Percentiles rank a stretch among this genome's conserved stretches.
Conservation (phyloP, 2,888 invertebrate species). For the Caenorhabditis zanzibari region DNA sequence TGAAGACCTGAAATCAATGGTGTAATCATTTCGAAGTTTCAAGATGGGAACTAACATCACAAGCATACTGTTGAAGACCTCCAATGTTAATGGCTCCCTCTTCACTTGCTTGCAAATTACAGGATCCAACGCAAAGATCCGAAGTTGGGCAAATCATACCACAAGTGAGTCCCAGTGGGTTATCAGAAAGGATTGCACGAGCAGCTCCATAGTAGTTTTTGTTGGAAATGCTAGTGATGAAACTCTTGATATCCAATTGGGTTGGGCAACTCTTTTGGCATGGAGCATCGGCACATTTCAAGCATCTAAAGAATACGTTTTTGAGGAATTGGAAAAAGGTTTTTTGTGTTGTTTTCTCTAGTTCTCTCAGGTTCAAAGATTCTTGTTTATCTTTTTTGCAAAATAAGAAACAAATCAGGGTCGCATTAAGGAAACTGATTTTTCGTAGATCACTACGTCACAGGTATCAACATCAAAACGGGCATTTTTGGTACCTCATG, state of each 20-base stretch:
- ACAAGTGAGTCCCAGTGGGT: conserved; percentile 95
- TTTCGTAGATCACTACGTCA: conserved; percentile 57
- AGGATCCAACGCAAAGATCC: conserved; percentile 97
- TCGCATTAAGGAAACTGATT: conserved; percentile 15
- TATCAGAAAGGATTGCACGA: conserved; percentile 96
- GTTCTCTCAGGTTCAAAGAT: neutral
- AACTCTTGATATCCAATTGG: conserved; percentile 96
- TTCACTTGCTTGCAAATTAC: conserved; percentile 92
- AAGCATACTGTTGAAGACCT: conserved; percentile 97
- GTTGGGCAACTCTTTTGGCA: conserved; percentile 97
- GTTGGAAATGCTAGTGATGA: conserved; percentile 96
- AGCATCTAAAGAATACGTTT: conserved; percentile 58
- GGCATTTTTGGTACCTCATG: conserved; percentile 63
- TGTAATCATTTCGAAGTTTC: conserved; percentile 43
- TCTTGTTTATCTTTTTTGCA: neutral
- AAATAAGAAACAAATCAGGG: conserved; percentile 10
- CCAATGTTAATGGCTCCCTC: conserved; percentile 99
- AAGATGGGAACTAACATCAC: conserved; percentile 87
- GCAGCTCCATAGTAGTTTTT: conserved; percentile 98
- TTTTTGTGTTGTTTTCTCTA: neutral
- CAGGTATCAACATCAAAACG: neutral
- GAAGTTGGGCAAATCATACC: conserved; percentile 99
- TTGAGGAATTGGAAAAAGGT: too few species aligned
- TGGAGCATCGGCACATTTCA: conserved; percentile 83
- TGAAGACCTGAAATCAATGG: conserved; percentile 87